phyloP scores from a whole-genome alignment of 2,113 vertebrate species.

The Semicossyphus pulcher region DNA sequence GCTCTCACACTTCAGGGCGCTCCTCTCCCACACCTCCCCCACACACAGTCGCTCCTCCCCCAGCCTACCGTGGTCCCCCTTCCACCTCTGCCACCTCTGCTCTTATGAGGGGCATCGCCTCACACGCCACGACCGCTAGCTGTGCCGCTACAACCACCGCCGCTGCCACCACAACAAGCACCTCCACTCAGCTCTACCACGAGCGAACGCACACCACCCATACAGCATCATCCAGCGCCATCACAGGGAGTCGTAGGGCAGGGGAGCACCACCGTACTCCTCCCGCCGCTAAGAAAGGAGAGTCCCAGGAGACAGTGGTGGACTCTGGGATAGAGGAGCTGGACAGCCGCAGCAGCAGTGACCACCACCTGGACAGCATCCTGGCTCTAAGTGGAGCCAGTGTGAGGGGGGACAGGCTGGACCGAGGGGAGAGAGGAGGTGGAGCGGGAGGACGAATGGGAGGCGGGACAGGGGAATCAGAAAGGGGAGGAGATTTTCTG shows the following conservation, averaged over 20 bases:
- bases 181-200: slow-evolving; percentile 75
- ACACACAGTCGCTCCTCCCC: slow-evolving; percentile 71
- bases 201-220: slow-evolving; percentile 68
- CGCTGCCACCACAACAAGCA: slow-evolving; percentile 71
- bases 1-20: slow-evolving; percentile 69
- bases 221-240: slow-evolving; percentile 65
- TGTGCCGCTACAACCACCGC: slow-evolving; percentile 67
- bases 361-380: slow-evolving; percentile 93
- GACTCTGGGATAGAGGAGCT: slow-evolving; percentile 95
- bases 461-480: slow-evolving; percentile 74
- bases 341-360: slow-evolving; percentile 94
- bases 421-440: slow-evolving; percentile 69
- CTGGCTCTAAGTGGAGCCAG: slow-evolving; percentile 81
- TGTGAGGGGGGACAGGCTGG: slow-evolving; percentile 73
- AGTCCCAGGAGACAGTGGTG: slow-evolving; percentile 88
- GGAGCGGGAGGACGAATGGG: slow-evolving; percentile 57
- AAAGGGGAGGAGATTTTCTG: slow-evolving; percentile 87
- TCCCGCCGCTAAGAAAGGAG: slow-evolving; percentile 77
- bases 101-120: slow-evolving; percentile 62
- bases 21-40: slow-evolving; percentile 81
- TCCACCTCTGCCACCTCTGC: slow-evolving; percentile 66
- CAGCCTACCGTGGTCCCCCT: slow-evolving; percentile 72
- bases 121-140: slow-evolving; percentile 67
- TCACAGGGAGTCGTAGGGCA: slow-evolving; percentile 59
- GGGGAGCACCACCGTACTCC: slow-evolving; percentile 72